Base-by-base conservation (phyloP, 2,113 vertebrate species). In the Anser cygnoides region DNA sequence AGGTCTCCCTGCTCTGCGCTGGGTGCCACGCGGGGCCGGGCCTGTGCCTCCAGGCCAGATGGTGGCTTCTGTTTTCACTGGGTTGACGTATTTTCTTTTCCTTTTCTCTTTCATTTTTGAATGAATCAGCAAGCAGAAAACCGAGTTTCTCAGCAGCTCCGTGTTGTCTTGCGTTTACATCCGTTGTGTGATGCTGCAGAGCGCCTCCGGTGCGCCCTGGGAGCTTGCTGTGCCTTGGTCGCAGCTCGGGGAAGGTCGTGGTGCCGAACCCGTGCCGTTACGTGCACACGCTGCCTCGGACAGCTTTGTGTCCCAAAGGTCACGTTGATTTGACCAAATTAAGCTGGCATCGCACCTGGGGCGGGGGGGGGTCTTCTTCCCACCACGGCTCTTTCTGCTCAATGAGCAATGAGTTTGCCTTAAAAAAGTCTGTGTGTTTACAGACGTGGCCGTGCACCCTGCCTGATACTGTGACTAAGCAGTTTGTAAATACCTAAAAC, bases 41-140 rank as follows among this genome's bases (percentile, higher is more conserved):
- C 46, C 46, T 44, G 28, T 49, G 49, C 74, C 80, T 44, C 68
- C 33, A 58, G 44, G 52, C 70, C 92, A 94, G 75, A 78, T 93
- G 83, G 91, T 92, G 67, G 25, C 80, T 95, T 84, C 88, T 74
- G 62, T 85, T 92, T 75, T 39, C 29, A 39, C 57, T 50, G 22
- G 29, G 25, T 22, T 58, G 70, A 29, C 0, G 0, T 41, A 29
- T 35, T 87, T 91, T 80, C 41, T 44, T 86, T 83, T 52, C 50
- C 43, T 54, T 92, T 75, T 62, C 41, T 67, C 57, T 87, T 68
- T 74, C 70, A 41, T 75, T 59, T 59, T 55, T 50, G 72, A 80
- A 52, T 94, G 84, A 94, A 89, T 96, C 87, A 89, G 84, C 28
- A 26, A 70, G 80, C 90, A 86, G 57, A 44, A 72, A 68, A 33